Evolutionary conservation across 1,140 invertebrate genomes (phyloP).

Genomic region (Drosophila nebulosa): DNA sequence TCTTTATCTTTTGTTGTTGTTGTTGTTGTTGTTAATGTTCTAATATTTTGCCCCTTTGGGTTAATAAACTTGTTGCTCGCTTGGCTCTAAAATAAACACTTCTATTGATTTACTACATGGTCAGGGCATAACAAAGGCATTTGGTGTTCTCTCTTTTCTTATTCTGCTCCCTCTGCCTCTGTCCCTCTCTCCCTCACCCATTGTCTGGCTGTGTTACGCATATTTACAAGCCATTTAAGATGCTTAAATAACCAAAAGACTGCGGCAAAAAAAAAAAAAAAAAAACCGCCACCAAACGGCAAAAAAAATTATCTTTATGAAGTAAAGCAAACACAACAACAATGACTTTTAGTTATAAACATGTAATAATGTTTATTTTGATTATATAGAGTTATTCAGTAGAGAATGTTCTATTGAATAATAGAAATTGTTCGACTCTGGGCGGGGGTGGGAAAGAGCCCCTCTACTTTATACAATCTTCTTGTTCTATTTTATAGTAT

Average conservation of each 20-base stretch:
- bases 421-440: slow-evolving; percentile 22
- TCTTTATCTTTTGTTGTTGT: slow-evolving; percentile 1
- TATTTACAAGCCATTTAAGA: slow-evolving; percentile 51
- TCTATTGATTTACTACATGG: slow-evolving; percentile 49
- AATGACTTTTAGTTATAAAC: background rate
- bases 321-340: background rate
- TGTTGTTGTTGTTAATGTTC: slow-evolving; percentile 12
- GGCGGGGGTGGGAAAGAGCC: no score
- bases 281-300: no score
- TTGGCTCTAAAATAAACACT: slow-evolving; percentile 58
- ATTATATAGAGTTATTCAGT: slow-evolving; percentile 32
- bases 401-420: no score
- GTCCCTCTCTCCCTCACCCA: background rate
- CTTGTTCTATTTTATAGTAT: no score
- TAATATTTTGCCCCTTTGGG: slow-evolving; percentile 38
- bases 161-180: background rate
- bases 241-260: slow-evolving; percentile 40
- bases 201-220: slow-evolving; percentile 1
- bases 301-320: background rate
- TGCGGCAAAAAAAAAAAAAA: background rate
- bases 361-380: slow-evolving; percentile 40
- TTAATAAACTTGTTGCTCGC: slow-evolving; percentile 69
- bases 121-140: slow-evolving; percentile 30
- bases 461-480: no score
- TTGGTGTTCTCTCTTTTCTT: slow-evolving; percentile 15